These are phyloP conservation scores for Andrena minutula DNA, from an alignment of 2,888 invertebrate species.

Conservation along the genomic window DNA sequence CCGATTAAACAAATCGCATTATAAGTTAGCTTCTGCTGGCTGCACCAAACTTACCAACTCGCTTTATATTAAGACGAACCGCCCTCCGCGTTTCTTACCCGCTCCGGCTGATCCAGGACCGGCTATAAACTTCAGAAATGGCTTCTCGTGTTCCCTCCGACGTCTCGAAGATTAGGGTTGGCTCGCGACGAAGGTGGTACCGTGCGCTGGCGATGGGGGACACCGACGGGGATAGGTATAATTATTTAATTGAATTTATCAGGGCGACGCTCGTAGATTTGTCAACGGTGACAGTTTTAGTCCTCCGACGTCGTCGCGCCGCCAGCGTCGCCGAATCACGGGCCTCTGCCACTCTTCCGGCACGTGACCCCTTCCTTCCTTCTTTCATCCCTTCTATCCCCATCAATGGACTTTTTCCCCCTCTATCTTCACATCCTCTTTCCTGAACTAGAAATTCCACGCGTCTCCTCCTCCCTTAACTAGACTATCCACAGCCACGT, in stretches of 20 bases:
- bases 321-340: conserved; percentile 41
- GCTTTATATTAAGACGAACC: conserved; percentile 84
- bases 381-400: background rate
- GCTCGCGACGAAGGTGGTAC: conserved; percentile 30
- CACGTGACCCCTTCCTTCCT: conserved; percentile 24
- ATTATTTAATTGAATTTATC: conserved; percentile 84
- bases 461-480: background rate
- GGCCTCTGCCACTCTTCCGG: conserved; percentile 40
- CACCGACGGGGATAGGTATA: conserved; percentile 70
- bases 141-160: conserved; percentile 65
- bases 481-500: background rate
- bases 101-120: conserved; percentile 78
- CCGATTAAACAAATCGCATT: conserved; percentile 85
- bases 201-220: conserved; percentile 21
- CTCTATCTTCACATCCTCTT: background rate
- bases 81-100: conserved; percentile 69
- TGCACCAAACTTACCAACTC: conserved; percentile 82
- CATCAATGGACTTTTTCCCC: background rate
- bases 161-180: conserved; percentile 48
- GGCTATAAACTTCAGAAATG: conserved; percentile 83
- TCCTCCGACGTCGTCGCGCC: conserved; percentile 64
- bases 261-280: conserved; percentile 76
- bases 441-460: background rate
- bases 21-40: conserved; percentile 83
- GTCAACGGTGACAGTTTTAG: conserved; percentile 78